These are phyloP conservation scores for Drosophila rubida DNA, from an alignment of 2,888 invertebrate species.

Conservation along the genomic window DNA sequence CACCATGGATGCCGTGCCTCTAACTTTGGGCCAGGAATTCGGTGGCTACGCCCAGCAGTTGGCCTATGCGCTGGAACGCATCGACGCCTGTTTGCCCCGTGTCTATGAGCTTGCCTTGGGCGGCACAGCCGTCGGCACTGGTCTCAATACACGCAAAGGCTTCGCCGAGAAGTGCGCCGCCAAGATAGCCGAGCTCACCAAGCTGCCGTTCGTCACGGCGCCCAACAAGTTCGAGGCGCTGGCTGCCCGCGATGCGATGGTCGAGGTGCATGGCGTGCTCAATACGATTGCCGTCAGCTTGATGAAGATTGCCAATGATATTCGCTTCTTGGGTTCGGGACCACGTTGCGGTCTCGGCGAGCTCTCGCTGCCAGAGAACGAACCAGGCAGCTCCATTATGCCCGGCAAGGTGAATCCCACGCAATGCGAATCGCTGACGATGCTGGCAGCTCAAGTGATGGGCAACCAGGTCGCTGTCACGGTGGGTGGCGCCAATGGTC, in stretches of 20 bases:
- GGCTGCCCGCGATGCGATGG: conserved; percentile 96
- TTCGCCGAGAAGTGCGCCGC: conserved; percentile 97
- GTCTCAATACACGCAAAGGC: conserved; percentile 96
- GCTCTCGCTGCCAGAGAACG: conserved; percentile 97
- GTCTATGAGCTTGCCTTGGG: conserved; percentile 97
- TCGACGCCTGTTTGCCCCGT: conserved; percentile 93
- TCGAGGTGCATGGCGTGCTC: conserved; percentile 97
- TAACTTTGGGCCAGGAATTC: conserved; percentile 99
- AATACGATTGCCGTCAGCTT: conserved; percentile 96
- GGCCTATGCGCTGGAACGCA: conserved; percentile 92
- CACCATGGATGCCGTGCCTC: conserved; percentile 96
- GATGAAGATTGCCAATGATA: conserved; percentile 99
- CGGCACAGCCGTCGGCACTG: conserved; percentile 99
- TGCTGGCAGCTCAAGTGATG: conserved; percentile 98
- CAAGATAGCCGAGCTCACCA: conserved; percentile 92
- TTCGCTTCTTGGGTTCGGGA: conserved; percentile 96
- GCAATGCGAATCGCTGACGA: conserved; percentile 98
- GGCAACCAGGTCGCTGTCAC: conserved; percentile 98
- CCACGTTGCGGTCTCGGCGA: conserved; percentile 99
- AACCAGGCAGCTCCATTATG: conserved; percentile 99
- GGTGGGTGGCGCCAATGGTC: conserved; percentile 97
- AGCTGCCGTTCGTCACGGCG: conserved; percentile 96
- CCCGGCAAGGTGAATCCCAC: conserved; percentile 99
- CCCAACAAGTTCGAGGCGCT: conserved; percentile 99
- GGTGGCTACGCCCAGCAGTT: conserved; percentile 96